Evolutionary conservation across 1,140 invertebrate genomes (phyloP).

Genomic region (Papilio xuthus): DNA sequence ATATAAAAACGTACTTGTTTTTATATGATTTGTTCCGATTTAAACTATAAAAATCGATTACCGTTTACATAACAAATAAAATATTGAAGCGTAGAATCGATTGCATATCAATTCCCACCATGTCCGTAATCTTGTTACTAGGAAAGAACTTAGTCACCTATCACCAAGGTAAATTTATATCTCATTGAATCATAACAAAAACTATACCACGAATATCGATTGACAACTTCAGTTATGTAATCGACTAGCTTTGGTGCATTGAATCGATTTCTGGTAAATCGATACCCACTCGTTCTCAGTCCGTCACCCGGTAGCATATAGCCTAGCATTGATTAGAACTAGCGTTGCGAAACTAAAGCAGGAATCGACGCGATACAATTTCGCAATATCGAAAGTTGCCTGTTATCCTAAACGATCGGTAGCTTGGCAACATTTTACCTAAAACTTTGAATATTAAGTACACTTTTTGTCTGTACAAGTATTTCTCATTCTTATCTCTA

Average conservation of each 20-base stretch:
- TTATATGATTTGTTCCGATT: no score
- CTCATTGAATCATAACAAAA: not conserved
- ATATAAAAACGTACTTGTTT: no score
- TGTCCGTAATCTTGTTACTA: not conserved
- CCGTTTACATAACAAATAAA: not conserved
- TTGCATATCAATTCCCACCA: not conserved
- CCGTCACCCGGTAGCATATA: conserved; percentile 18
- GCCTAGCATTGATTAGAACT: conserved; percentile 26
- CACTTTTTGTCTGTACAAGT: not conserved
- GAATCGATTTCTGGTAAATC: conserved; percentile 20
- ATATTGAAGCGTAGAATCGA: not conserved
- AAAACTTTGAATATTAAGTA: not conserved
- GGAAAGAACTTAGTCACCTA: not conserved
- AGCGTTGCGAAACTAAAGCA: conserved; percentile 24
- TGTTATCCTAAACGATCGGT: conserved; percentile 23
- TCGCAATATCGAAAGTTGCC: conserved; percentile 32
- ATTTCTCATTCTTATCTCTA: not conserved
- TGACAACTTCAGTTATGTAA: conserved; percentile 19
- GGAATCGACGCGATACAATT: conserved; percentile 14
- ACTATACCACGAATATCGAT: conserved; percentile 15
- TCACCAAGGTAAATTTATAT: not conserved
- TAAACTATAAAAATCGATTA: not conserved
- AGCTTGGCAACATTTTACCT: not conserved
- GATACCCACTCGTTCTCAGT: not conserved
- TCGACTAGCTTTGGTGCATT: not conserved